Evolutionary conservation across 2,113 vertebrate genomes (phyloP).

Genomic region (Sphyrna mokarran): DNA sequence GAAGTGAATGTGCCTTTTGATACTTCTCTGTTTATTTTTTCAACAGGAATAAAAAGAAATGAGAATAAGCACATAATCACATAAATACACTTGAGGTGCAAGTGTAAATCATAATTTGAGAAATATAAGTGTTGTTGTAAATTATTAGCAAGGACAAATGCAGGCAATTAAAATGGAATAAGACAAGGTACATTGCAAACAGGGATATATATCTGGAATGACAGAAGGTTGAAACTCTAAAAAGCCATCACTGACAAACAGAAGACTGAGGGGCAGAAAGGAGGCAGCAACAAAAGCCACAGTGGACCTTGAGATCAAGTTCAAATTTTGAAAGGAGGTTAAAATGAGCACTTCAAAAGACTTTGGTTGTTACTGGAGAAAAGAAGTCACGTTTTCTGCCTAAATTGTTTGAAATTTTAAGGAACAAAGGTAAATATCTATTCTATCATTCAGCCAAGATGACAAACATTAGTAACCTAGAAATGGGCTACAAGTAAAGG

Average conservation of each 20-base stretch:
- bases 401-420: conserved; percentile 4
- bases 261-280: not conserved
- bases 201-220: not conserved
- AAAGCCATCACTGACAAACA: no score
- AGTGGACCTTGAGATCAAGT: not conserved
- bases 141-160: conserved; percentile 10
- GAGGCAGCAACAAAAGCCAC: not conserved
- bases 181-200: not conserved
- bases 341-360: not conserved
- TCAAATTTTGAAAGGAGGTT: not conserved
- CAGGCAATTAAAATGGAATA: conserved; percentile 13
- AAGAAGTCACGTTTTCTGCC: not conserved
- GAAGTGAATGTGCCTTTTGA: conserved; percentile 20
- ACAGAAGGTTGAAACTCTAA: no score
- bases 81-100: conserved; percentile 13
- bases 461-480: not conserved
- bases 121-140: conserved; percentile 19
- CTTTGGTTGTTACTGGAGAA: not conserved
- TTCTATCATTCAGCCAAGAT: not conserved
- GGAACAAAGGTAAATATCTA: not conserved
- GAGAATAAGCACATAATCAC: conserved; percentile 24
- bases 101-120: conserved; percentile 7
- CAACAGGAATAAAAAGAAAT: conserved; percentile 9
- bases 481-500: not conserved
- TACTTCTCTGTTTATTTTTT: conserved; percentile 21